Conservation (phyloP, 2,797 vertebrate genomes). For the Adelosebastes latens region DNA sequence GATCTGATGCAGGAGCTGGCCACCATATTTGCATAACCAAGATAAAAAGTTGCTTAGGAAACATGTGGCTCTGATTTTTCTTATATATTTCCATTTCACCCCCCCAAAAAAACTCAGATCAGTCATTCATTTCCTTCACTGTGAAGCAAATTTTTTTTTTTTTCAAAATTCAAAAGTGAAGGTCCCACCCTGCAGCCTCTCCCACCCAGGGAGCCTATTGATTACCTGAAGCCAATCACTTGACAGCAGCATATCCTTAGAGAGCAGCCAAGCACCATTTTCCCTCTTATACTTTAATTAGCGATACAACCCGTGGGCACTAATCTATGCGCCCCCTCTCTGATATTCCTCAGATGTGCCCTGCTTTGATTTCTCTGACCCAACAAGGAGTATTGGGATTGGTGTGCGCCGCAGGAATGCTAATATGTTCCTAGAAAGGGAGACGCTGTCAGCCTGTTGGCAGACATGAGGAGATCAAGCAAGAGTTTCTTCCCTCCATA, state of each 20-base stretch:
- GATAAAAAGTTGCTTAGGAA: background rate
- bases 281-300: slow-evolving; percentile 82
- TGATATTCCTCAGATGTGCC: slow-evolving; percentile 84
- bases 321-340: slow-evolving; percentile 82
- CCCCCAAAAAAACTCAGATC: slow-evolving; percentile 20
- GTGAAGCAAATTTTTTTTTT: slow-evolving; percentile 62
- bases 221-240: slow-evolving; percentile 83
- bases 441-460: slow-evolving; percentile 61
- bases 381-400: slow-evolving; percentile 75
- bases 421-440: slow-evolving; percentile 72
- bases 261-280: slow-evolving; percentile 74
- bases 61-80: background rate
- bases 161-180: slow-evolving; percentile 59
- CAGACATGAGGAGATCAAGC: slow-evolving; percentile 69
- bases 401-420: slow-evolving; percentile 73
- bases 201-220: slow-evolving; percentile 71
- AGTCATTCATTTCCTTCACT: slow-evolving; percentile 54
- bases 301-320: slow-evolving; percentile 76
- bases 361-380: slow-evolving; percentile 86
- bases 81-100: background rate
- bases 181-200: slow-evolving; percentile 3
- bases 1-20: background rate
- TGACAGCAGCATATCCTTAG: slow-evolving; percentile 61
- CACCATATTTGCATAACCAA: background rate
- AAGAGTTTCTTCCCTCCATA: slow-evolving; percentile 53